Conservation (phyloP, 2,113 vertebrate genomes). For the Brachypodius melanocephalos region DNA sequence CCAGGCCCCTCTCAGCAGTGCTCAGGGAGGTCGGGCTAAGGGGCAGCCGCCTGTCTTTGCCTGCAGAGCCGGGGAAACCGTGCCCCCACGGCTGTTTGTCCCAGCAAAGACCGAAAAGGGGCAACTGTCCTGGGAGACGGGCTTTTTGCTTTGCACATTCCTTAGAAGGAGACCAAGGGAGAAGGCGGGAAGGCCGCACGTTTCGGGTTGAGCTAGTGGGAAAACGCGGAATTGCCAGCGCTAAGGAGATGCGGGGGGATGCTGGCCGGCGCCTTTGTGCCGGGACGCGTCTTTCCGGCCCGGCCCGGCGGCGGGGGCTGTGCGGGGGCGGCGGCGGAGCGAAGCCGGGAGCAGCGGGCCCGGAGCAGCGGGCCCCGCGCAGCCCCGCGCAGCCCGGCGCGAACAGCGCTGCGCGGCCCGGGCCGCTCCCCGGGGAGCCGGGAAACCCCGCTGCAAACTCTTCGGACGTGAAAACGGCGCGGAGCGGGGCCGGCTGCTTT, state of each 20-base stretch:
- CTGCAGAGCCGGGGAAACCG: not conserved
- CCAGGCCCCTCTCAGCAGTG: not conserved
- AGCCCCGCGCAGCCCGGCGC: not conserved
- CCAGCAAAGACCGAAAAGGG: not conserved
- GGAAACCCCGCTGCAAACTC: not conserved
- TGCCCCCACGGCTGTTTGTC: not conserved
- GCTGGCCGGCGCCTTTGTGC: not conserved
- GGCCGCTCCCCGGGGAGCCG: not conserved
- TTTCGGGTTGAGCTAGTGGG: not conserved
- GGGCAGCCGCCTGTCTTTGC: not conserved
- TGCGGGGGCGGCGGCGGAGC: not conserved
- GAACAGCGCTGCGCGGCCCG: not conserved
- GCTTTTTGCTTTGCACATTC: not conserved
- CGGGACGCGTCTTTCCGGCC: not conserved
- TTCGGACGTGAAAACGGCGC: not conserved
- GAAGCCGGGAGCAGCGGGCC: not conserved
- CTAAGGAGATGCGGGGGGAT: not conserved
- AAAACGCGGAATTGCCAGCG: not conserved
- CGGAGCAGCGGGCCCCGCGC: not conserved
- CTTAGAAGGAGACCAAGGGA: not conserved
- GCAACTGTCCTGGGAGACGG: fast-evolving
- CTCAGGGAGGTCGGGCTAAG: not conserved
- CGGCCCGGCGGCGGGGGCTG: not conserved
- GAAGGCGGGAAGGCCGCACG: not conserved
- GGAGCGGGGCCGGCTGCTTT: not conserved